Base-by-base conservation (phyloP, 2,113 vertebrate genomes). In the Varanus salvator region DNA sequence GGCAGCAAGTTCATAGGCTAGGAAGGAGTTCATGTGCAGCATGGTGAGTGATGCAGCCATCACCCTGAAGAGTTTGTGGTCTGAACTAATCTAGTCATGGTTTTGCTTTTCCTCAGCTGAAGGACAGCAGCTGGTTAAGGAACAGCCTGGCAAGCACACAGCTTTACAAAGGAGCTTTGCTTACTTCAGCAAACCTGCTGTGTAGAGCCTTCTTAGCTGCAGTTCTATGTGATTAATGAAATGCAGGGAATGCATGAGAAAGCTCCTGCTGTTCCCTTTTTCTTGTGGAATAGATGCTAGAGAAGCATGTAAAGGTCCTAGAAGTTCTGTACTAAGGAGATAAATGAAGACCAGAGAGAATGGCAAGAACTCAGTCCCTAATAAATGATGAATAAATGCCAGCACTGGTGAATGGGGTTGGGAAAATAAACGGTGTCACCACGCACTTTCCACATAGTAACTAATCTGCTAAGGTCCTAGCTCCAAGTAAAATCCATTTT, bases 381-480 rank as follows among this genome's bases (percentile, higher is more conserved):
- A 38, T 57, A 38, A 85, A 88, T 90, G 52, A 92, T 90, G 82
- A 90, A 95, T 50, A 91, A 93, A 91, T 93, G 93, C 87, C 21
- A 91, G 29, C 48, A 60, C 12, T 50, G 9, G 2, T 85, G 72
- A 77, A 75, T 66, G 14, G 89, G 85, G 91, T 93, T 93, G 94
- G 84, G 91, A 91, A 92, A 91, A 96, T 15, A 95, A 95, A 93
- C 93, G 52, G 86, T 86, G 87, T 92, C 94, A 94, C 90, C 87
- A 94, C 92, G 90, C 94, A 94, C 90, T 92, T 95, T 93, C 90
- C 88, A 90, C 80, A 93, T 75, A 44, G 0, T 87, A 91, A 90
- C 93, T 94, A 93, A 94, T 93, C 91, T 38, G 38, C 38, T 77
- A 88, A 87, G n/a, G 60, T 38, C 90, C 74, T 83, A 34, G 0